Evolutionary conservation across 92 coral and sea anemone genomes (phyloP).

Genomic region (Palythoa grandiflora): DNA sequence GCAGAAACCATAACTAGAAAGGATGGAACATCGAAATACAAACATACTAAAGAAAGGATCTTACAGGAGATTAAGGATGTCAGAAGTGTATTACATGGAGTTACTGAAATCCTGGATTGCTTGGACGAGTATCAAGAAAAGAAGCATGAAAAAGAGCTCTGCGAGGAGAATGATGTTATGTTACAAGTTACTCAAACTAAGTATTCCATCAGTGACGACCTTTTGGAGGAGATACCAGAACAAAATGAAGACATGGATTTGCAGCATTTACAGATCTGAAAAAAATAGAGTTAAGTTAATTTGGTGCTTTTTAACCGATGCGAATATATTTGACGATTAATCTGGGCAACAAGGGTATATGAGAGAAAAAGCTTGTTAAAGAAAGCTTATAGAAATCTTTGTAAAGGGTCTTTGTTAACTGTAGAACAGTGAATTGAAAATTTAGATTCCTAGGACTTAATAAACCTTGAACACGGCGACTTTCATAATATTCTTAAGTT

Average conservation of each 20-base stretch:
- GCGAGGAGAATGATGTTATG: background rate
- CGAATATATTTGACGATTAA: background rate
- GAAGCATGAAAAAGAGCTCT: background rate
- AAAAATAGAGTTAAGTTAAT: background rate
- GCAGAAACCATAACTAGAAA: background rate
- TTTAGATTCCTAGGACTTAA: too few species aligned
- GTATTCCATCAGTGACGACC: background rate
- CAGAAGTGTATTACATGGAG: background rate
- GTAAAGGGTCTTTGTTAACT: too few species aligned
- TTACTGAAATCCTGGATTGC: constrained; percentile 1
- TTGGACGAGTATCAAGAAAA: background rate
- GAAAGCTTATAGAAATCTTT: too few species aligned
- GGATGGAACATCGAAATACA: constrained; percentile 13
- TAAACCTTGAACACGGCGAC: too few species aligned
- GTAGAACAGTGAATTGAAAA: too few species aligned
- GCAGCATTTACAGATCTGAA: background rate
- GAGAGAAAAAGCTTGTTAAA: too few species aligned
- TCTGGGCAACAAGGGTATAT: too few species aligned
- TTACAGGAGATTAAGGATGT: constrained; percentile 15
- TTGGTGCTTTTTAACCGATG: background rate
- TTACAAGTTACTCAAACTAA: background rate
- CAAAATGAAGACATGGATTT: background rate
- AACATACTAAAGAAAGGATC: constrained; percentile 6
- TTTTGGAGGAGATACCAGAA: background rate
- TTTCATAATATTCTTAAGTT: too few species aligned